Conservation (phyloP, 2,113 vertebrate species). For the Catharus bicknelli region DNA sequence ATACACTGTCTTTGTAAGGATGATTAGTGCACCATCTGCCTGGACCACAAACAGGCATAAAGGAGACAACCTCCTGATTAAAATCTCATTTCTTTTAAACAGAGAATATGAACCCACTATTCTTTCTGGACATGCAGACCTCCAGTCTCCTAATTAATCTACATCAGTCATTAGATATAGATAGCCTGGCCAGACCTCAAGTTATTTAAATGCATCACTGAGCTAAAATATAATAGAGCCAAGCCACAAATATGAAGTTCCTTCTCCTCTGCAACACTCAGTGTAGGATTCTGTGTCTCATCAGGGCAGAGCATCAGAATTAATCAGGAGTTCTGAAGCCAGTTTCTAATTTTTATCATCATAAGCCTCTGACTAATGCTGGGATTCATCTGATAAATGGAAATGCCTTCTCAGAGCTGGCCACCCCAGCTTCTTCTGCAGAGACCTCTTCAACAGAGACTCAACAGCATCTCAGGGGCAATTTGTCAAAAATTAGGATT, state of each 20-base stretch:
- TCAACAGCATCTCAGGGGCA: not conserved
- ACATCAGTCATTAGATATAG: not conserved
- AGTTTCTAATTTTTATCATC: not conserved
- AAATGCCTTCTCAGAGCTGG: not conserved
- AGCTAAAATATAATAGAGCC: not conserved
- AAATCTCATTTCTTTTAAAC: conserved; percentile 6
- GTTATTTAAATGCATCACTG: not conserved
- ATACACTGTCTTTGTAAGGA: not conserved
- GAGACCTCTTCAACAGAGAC: not conserved
- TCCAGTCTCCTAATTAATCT: conserved; percentile 39
- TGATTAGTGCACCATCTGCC: conserved; percentile 28
- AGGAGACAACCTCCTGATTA: conserved; percentile 20
- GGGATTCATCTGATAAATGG: not conserved
- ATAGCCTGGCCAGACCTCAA: not conserved
- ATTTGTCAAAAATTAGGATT: not conserved
- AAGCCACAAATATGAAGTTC: not conserved
- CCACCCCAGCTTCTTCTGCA: not conserved
- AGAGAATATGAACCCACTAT: not conserved
- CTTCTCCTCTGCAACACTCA: not conserved
- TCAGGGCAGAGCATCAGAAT: not conserved
- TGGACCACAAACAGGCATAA: conserved; percentile 4
- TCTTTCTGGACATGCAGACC: conserved; percentile 9
- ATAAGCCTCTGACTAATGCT: not conserved
- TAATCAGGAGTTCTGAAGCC: not conserved
- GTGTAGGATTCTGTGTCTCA: not conserved